These are phyloP conservation scores for Stramonita haemastoma DNA, from an alignment of 2,888 invertebrate genomes.

Conservation along the genomic window DNA sequence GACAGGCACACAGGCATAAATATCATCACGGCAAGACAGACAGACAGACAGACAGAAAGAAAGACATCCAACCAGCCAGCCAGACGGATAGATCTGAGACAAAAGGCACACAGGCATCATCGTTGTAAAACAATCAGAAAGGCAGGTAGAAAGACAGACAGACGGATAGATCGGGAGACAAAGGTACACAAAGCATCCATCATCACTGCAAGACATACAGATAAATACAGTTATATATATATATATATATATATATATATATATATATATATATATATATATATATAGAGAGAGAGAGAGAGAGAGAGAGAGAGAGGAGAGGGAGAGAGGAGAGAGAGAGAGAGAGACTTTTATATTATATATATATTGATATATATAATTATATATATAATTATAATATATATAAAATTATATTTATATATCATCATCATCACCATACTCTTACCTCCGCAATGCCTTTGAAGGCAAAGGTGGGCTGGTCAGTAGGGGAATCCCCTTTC, in stretches of 20 bases:
- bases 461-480: constrained; percentile 70
- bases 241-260: neutral
- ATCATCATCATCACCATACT: neutral
- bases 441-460: constrained; percentile 73
- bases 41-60: no score
- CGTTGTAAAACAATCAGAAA: neutral
- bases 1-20: no score
- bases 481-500: constrained; percentile 62
- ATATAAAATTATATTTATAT: neutral
- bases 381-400: neutral
- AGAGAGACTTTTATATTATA: neutral
- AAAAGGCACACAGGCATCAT: neutral
- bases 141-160: neutral
- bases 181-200: neutral
- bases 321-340: neutral
- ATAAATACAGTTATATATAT: neutral
- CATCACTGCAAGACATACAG: no score
- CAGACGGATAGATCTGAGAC: no score
- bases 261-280: no score
- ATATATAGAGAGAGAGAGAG: neutral
- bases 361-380: neutral
- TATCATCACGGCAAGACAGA: no score
- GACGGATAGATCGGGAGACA: neutral
- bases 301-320: neutral
- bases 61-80: no score